These are phyloP conservation scores for Nomada flava DNA, from an alignment of 2,888 invertebrate genomes.

Conservation along the genomic window DNA sequence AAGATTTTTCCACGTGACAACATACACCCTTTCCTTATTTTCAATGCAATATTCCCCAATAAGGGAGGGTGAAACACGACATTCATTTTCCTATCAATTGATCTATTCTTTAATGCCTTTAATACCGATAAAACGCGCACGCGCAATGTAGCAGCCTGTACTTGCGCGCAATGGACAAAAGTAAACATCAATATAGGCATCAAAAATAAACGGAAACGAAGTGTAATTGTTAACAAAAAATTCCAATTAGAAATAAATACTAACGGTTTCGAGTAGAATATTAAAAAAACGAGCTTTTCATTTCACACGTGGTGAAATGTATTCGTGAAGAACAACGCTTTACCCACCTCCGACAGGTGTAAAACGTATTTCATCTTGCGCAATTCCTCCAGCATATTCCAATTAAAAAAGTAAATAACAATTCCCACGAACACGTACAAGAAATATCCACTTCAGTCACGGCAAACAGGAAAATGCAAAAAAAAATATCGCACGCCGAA, in stretches of 20 bases:
- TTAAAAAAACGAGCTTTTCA: neutral
- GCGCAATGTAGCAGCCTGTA: neutral
- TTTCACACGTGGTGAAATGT: neutral
- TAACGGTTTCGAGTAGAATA: neutral
- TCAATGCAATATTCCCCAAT: neutral
- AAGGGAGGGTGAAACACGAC: neutral
- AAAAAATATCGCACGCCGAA: neutral
- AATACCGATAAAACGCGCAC: neutral
- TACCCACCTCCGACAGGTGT: neutral
- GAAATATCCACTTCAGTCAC: conserved; percentile 8
- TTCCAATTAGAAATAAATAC: conserved; percentile 2
- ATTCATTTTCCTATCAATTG: neutral
- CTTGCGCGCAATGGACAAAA: neutral
- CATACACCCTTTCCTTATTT: neutral
- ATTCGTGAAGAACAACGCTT: neutral
- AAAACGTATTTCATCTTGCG: conserved; percentile 2
- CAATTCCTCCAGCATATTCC: conserved; percentile 1
- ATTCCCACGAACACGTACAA: neutral
- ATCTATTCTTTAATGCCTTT: neutral
- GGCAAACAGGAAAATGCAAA: neutral
- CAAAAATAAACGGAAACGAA: no score
- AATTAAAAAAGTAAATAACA: conserved; percentile 22
- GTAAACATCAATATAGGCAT: neutral
- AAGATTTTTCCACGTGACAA: neutral
- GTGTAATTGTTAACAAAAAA: neutral